Base-by-base conservation (phyloP, 1,140 invertebrate species). In the Drosophila nebulosa region DNA sequence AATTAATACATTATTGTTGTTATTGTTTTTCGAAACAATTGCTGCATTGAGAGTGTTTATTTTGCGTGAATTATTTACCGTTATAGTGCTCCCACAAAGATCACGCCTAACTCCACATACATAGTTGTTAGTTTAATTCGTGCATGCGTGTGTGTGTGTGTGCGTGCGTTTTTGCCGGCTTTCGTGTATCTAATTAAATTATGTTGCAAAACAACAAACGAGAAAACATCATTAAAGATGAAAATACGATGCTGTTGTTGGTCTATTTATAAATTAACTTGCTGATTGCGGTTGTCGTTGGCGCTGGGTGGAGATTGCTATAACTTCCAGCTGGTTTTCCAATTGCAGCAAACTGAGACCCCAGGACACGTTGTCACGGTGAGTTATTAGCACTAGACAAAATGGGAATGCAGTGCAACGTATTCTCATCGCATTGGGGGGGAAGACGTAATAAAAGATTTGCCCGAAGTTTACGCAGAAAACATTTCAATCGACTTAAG, bases 221-320 rank as follows among this genome's bases (percentile, higher is more conserved):
- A 10, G 39, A 42, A 70, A 78, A 64, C 71, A 58, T 30, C 65
- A 52, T 46, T 39, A 52, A 74, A 71, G 67, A 85, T 69, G 64
- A 63, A 73, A 72, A 79, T 69, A 64, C 55, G 67, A 69, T 66
- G 76, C 27, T 66, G 60, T 64, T 58, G 32, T 46, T 61, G 39
- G 24, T 69, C 65, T 84, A 84, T 84, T 86, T 80, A 77, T 84
- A 84, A 85, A 80, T 79, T 69, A 46, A 69, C 65, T 76, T 68
- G 39, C 52, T 58, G 65, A 59, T 74, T 55, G 26, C 57, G 9
- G 3, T 53, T 35, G 53, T 51, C 67, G 64, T 7, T 24, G 2
- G n/a, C n/a, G n/a, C n/a, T n/a, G n/a, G n/a, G n/a, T 3, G 24
- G 51, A 26, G 26, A 18, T 10, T 18, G 14, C 26, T 30, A 30